Conservation (phyloP, 2,797 vertebrate species). For the Cottoperca gobio region DNA sequence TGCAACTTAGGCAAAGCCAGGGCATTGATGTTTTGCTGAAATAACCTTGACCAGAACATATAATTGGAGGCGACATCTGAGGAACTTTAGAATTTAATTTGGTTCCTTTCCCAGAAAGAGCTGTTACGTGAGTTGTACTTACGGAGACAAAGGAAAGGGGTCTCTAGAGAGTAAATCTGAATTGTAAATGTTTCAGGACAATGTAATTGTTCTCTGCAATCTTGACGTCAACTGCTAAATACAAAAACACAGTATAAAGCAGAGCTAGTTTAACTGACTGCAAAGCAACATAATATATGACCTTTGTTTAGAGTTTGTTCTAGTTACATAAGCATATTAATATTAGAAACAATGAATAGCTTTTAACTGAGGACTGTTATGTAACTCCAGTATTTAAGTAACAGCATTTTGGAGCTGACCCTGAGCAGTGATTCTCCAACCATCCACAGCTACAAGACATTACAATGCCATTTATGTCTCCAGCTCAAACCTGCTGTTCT, state of each 20-base stretch:
- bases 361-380: slow-evolving; percentile 29
- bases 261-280: background rate
- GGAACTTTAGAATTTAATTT: background rate
- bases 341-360: slow-evolving; percentile 6
- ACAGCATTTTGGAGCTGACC: slow-evolving; percentile 12
- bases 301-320: slow-evolving; percentile 11
- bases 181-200: background rate
- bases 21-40: background rate
- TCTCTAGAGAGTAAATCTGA: background rate
- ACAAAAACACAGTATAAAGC: slow-evolving; percentile 1
- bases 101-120: background rate
- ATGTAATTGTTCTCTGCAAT: background rate
- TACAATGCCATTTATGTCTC: slow-evolving; percentile 31
- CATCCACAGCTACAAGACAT: slow-evolving; percentile 38
- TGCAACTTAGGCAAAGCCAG: background rate
- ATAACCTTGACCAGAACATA: background rate
- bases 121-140: background rate
- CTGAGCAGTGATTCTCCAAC: slow-evolving; percentile 28
- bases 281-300: background rate
- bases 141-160: background rate
- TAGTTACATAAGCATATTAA: slow-evolving; percentile 12
- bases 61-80: background rate
- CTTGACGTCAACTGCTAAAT: background rate
- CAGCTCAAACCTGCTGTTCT: slow-evolving; percentile 36
- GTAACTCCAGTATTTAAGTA: slow-evolving; percentile 29